Evolutionary conservation across 2,888 invertebrate genomes (phyloP).

Genomic region (Oeneis ivallda): DNA sequence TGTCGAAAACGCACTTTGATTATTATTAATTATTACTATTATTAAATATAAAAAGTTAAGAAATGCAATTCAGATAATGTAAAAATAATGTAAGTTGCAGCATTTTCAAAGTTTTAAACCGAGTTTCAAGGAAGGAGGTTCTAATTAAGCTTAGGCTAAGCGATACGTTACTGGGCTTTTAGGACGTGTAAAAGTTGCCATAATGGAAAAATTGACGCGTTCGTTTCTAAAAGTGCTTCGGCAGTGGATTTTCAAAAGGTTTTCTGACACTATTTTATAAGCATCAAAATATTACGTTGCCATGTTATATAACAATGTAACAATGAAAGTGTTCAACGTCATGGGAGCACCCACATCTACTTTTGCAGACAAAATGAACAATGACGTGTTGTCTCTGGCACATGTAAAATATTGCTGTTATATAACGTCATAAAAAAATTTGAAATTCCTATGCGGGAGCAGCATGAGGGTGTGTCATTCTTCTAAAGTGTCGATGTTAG

Average conservation of each 20-base stretch:
- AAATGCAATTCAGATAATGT: conserved; percentile 57
- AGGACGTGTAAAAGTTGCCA: conserved; percentile 68
- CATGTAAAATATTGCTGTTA: not conserved
- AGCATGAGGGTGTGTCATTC: conserved; percentile 45
- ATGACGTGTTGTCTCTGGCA: not conserved
- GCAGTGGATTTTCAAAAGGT: not conserved
- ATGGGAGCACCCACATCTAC: not conserved
- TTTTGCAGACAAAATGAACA: not conserved
- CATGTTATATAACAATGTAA: not conserved
- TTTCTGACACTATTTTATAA: not conserved
- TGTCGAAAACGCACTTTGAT: conserved; percentile 65
- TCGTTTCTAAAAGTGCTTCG: conserved; percentile 41
- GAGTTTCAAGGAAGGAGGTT: conserved; percentile 46
- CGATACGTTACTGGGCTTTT: conserved; percentile 49
- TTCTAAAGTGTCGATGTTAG: conserved; percentile 56
- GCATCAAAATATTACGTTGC: not conserved
- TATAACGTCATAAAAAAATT: not conserved
- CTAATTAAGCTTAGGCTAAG: conserved; percentile 67
- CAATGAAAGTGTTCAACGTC: not conserved
- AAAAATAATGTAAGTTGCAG: conserved; percentile 52
- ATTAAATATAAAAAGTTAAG: conserved; percentile 42
- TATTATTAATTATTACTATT: conserved; percentile 38
- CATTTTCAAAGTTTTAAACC: conserved; percentile 48
- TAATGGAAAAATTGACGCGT: conserved; percentile 64
- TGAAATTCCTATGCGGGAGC: not conserved